Evolutionary conservation across 2,113 vertebrate genomes (phyloP), one percentile per base, ranked within the genome.

Genomic region (Felis chaus): DNA sequence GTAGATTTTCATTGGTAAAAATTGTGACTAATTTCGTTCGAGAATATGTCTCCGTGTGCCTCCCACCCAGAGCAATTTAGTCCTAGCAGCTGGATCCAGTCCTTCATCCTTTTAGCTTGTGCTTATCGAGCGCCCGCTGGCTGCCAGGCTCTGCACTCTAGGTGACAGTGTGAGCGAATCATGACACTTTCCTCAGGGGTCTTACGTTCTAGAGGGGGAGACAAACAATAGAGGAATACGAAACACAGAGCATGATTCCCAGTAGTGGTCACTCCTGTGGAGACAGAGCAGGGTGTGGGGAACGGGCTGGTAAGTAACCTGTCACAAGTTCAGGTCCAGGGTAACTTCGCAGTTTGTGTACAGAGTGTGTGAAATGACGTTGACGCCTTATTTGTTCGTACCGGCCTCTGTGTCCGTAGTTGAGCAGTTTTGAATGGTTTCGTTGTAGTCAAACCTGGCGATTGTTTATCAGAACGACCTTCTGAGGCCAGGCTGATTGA

Each of bases 101-200:
- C 7, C 3, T 61, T 57, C 0, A 3, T 3, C 5, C 7, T 5
- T 16, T 9, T 4, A 2, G 31, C 31, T 9, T 68, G 23, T 65
- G 27, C 14, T 55, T 48, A 1, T 1, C 0, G 6, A 33, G 29
- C 5, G 0, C 11, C 2, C 5, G 0, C 15, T 19, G 27, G 5
- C 7, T 23, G 48, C 15, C 36, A 10, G 27, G 29, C 13, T 39
- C n/a, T 61, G 63, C 23, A 12, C 7, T 19, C 31, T 12, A 31
- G 31, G 27, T 18, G 18, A 36, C 4, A 39, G 33, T 5, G 23
- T 45, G 45, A 89, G 13, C 33, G 19, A 65, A 12, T 33, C 31
- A 9, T 36, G 12, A 18, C 4, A 0, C 39, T 31, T 4, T 45
- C 66, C 53, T 29, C 65, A 10, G 13, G 55, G 39, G 33, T 18